A percentile compares a stretch with the other conserved stretches of the same genome.
These are phyloP conservation scores for Xylophagus ater DNA, from an alignment of 2,888 invertebrate genomes.

Conservation along the genomic window DNA sequence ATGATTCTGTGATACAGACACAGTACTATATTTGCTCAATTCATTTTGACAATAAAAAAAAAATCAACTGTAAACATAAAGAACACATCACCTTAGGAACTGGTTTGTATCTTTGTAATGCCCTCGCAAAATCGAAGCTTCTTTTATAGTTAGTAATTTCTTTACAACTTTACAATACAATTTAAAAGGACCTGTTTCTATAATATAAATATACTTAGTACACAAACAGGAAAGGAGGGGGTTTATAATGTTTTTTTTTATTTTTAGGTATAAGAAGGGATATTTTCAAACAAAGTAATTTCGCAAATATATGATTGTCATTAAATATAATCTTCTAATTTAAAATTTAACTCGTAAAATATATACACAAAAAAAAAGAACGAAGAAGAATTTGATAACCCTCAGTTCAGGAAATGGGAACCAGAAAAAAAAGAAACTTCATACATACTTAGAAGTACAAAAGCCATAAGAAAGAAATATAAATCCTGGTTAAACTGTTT, in stretches of 20 bases:
- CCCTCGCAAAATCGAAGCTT: neutral
- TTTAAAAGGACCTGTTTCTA: neutral
- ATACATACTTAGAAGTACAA: too few relatives aligned
- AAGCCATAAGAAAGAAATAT: neutral
- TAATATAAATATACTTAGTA: conserved; percentile 5
- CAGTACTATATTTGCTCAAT: conserved; percentile 11
- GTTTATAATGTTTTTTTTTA: too few relatives aligned
- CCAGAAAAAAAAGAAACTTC: too few relatives aligned
- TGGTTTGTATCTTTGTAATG: conserved; percentile 1
- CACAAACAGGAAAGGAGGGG: too few relatives aligned
- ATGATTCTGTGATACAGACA: neutral
- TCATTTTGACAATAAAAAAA: conserved; percentile 14
- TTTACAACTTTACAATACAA: too few relatives aligned
- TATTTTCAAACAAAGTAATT: too few relatives aligned
- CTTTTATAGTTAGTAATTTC: neutral
- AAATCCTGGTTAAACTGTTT: conserved; percentile 13
- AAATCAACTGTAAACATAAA: conserved; percentile 6
- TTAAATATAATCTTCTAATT: conserved; percentile 19
- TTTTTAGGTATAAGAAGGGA: too few relatives aligned
- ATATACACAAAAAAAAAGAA: conserved; percentile 8
- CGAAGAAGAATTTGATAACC: conserved; percentile 2
- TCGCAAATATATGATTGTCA: conserved; percentile 16
- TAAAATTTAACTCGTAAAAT: conserved; percentile 18
- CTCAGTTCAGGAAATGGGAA: too few relatives aligned
- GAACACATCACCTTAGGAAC: conserved; percentile 10